Percentiles rank a stretch among this genome's conserved stretches.
Conservation (phyloP, 2,113 vertebrate species). For the Pygoscelis antarcticus region DNA sequence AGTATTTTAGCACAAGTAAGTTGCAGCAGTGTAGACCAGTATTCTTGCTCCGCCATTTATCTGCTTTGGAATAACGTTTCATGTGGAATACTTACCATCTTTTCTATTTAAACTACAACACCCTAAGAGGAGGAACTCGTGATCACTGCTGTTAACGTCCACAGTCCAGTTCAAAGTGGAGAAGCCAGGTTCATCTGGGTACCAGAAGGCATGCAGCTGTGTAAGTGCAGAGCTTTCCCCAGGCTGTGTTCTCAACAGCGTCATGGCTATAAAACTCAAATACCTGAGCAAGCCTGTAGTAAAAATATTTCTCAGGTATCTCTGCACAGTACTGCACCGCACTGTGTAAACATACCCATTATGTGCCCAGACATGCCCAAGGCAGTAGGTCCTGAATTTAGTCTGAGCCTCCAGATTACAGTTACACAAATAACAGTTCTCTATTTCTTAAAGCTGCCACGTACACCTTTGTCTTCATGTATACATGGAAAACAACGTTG, state of each 20-base stretch:
- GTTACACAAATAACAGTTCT: background rate
- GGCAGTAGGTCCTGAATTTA: background rate
- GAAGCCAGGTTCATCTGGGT: background rate
- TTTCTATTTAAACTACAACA: background rate
- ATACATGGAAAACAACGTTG: background rate
- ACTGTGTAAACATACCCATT: accelerated
- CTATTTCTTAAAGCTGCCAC: accelerated
- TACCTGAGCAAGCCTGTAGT: background rate
- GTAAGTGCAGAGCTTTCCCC: background rate
- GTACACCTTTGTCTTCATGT: background rate
- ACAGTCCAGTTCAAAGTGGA: background rate
- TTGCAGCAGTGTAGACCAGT: background rate
- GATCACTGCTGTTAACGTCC: background rate
- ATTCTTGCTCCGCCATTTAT: background rate
- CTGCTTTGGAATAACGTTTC: background rate
- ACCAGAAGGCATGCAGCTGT: background rate
- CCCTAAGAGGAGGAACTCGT: background rate
- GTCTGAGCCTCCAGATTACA: background rate
- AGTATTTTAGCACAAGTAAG: background rate
- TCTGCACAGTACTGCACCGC: background rate
- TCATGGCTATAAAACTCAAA: background rate
- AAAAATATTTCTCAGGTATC: background rate
- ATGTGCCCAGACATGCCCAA: background rate
- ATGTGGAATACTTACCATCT: background rate
- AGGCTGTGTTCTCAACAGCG: background rate